These are phyloP conservation scores for Hyla sarda DNA, from an alignment of 2,113 vertebrate species.

Conservation along the genomic window DNA sequence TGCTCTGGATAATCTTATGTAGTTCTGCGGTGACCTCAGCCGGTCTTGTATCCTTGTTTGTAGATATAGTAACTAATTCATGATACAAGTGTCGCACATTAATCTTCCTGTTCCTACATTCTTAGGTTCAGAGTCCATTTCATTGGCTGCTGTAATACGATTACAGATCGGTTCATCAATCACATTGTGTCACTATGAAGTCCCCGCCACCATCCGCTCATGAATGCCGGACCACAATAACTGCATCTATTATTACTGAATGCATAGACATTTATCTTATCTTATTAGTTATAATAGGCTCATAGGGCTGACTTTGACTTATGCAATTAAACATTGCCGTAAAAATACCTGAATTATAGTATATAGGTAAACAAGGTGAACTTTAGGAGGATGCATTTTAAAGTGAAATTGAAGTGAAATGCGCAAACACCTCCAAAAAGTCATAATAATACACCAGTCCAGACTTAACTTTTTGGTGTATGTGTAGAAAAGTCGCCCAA, in stretches of 20 bases:
- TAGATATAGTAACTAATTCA: background rate
- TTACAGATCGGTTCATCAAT: constrained; percentile 29
- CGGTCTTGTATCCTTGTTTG: background rate
- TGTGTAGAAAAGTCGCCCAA: no score
- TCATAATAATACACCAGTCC: no score
- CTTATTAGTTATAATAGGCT: background rate
- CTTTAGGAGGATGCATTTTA: no score
- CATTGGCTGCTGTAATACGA: constrained; percentile 11
- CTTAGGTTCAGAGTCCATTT: constrained; percentile 10
- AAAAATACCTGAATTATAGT: background rate
- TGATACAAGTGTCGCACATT: background rate
- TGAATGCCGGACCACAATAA: background rate
- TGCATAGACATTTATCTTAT: background rate
- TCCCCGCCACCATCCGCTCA: background rate
- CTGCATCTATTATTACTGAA: background rate
- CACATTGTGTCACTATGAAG: background rate
- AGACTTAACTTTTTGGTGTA: no score
- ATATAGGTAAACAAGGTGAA: background rate
- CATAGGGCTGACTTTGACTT: background rate
- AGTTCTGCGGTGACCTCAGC: background rate
- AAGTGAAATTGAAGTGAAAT: no score
- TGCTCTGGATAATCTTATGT: background rate
- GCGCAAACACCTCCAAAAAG: no score
- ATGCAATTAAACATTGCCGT: background rate
- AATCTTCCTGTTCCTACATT: background rate